Evolutionary conservation across 2,888 invertebrate species (phyloP).

Genomic region (Aphidoletes aphidimyza): DNA sequence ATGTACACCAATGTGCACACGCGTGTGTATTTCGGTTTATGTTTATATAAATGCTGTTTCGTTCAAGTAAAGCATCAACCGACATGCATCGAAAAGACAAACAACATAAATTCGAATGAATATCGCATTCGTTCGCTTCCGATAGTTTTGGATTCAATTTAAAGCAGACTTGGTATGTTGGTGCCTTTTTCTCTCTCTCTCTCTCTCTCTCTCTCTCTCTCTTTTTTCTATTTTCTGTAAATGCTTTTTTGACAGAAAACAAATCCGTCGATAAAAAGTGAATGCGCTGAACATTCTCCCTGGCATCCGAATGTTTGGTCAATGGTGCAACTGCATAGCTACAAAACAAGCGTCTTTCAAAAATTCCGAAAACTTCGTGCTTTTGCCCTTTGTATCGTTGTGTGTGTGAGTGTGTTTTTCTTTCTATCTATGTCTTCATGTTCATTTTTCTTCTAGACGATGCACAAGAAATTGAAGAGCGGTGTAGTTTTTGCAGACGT

Average conservation of each 20-base stretch:
- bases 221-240: background rate
- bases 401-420: background rate
- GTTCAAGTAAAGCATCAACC: background rate
- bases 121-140: constrained; percentile 43
- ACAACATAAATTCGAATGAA: constrained; percentile 51
- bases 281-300: background rate
- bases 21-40: no score
- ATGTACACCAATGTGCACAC: no score
- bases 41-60: background rate
- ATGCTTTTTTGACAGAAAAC: background rate
- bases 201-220: no score
- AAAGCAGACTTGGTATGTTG: constrained; percentile 38
- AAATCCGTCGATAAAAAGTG: background rate
- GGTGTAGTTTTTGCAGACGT: background rate
- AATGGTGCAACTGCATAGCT: no score
- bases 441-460: background rate
- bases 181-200: no score
- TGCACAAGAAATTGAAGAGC: no score
- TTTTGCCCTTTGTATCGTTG: background rate
- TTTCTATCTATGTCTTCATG: background rate
- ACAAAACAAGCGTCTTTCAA: no score
- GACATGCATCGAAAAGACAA: constrained; percentile 33
- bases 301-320: background rate
- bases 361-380: background rate
- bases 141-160: constrained; percentile 47